Percentiles rank a stretch among this genome's conserved stretches.
These are phyloP conservation scores for Aplocera efformata DNA, from an alignment of 2,888 invertebrate species.

Conservation along the genomic window DNA sequence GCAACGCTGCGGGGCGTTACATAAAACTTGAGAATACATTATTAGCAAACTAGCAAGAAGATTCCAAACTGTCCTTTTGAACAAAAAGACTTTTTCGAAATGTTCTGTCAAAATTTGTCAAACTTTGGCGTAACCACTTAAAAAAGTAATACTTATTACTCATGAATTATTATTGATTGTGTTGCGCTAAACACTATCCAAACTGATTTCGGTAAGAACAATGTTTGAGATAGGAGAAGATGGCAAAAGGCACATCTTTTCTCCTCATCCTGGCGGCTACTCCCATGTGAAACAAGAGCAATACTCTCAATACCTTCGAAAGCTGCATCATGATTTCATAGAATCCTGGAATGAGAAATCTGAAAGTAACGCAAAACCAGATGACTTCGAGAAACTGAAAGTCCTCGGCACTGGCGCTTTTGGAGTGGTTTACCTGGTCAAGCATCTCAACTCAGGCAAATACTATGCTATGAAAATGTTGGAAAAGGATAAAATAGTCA, in stretches of 20 bases:
- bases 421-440: constrained; percentile 89
- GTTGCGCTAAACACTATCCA: constrained; percentile 8
- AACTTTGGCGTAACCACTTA: no score
- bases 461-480: constrained; percentile 94
- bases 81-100: no score
- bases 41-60: no score
- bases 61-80: no score
- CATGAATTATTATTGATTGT: not conserved
- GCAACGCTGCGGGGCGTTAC: no score
- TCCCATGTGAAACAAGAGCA: constrained; percentile 55
- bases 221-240: constrained; percentile 41
- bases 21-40: no score
- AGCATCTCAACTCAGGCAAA: constrained; percentile 78
- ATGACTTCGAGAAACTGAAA: constrained; percentile 86
- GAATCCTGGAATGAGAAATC: constrained; percentile 63
- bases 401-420: constrained; percentile 95
- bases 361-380: constrained; percentile 42
- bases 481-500: constrained; percentile 91
- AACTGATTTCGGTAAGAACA: constrained; percentile 19
- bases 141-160: no score
- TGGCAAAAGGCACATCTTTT: constrained; percentile 26
- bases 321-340: constrained; percentile 58
- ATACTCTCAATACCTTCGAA: constrained; percentile 53
- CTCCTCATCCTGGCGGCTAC: constrained; percentile 46
- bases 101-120: no score